Conservation (phyloP, 2,888 invertebrate genomes). For the Pseudococcus viburni region DNA sequence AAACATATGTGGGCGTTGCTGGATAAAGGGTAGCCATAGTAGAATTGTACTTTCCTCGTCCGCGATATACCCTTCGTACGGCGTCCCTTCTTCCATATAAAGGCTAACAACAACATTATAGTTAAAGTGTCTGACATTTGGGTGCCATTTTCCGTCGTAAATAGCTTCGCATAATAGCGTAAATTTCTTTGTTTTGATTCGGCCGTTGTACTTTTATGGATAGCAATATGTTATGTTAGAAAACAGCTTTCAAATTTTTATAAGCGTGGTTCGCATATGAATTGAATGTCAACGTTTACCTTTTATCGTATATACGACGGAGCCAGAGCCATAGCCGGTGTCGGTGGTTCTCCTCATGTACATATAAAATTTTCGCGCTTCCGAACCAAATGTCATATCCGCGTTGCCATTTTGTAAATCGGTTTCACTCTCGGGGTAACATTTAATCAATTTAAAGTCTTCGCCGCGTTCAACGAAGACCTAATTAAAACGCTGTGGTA, state of each 20-base stretch:
- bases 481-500: constrained; percentile 43
- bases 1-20: constrained; percentile 65
- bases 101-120: constrained; percentile 66
- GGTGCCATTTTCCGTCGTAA: constrained; percentile 67
- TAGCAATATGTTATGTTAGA: constrained; percentile 63
- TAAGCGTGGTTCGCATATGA: constrained; percentile 66
- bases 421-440: constrained; percentile 36
- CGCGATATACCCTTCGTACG: constrained; percentile 56
- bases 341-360: neutral
- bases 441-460: constrained; percentile 34
- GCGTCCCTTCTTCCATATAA: neutral
- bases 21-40: constrained; percentile 65
- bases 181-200: constrained; percentile 67
- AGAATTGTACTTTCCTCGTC: constrained; percentile 64
- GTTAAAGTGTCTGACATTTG: constrained; percentile 67
- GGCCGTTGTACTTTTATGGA: constrained; percentile 66
- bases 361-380: neutral
- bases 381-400: constrained; percentile 31
- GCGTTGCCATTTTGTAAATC: constrained; percentile 7
- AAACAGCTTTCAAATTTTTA: constrained; percentile 56
- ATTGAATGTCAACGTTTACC: constrained; percentile 65
- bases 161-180: constrained; percentile 66
- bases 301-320: constrained; percentile 35
- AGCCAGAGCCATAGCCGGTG: neutral
- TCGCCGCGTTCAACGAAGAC: constrained; percentile 15